These are phyloP conservation scores for Heterodera carotae DNA, from an alignment of 1,140 invertebrate species.

Conservation along the genomic window DNA sequence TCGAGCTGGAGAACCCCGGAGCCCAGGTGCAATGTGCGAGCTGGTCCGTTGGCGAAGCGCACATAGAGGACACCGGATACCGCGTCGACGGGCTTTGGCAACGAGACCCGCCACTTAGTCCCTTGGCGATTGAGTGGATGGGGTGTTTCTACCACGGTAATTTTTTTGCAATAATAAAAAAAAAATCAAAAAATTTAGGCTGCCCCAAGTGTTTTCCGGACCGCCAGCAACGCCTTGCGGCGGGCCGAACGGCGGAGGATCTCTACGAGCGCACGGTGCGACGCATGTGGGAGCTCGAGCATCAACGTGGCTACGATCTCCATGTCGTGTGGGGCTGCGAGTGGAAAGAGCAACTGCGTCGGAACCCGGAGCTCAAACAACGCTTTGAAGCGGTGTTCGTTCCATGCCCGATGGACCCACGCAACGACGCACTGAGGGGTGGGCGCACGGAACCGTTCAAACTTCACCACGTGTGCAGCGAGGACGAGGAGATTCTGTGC, in stretches of 20 bases:
- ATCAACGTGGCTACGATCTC: background rate
- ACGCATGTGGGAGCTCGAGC: background rate
- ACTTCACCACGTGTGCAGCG: background rate
- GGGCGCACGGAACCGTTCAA: background rate
- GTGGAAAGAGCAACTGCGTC: background rate
- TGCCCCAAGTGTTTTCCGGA: conserved; percentile 11
- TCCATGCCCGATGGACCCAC: background rate
- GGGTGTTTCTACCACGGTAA: conserved; percentile 26
- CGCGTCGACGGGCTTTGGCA: conserved; percentile 4
- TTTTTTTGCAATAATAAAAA: background rate
- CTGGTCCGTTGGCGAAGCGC: conserved; percentile 21
- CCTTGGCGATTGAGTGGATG: conserved; percentile 21
- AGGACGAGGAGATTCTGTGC: background rate
- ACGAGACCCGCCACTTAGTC: background rate
- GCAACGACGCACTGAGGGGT: background rate
- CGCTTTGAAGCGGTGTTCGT: conserved; percentile 5
- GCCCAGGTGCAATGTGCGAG: conserved; percentile 5
- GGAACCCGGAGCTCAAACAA: background rate
- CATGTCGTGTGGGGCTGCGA: background rate
- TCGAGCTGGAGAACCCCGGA: conserved; percentile 1
- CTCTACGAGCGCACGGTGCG: conserved; percentile 6
- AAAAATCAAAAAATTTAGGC: background rate
- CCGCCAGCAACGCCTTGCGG: background rate
- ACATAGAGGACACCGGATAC: conserved; percentile 11
- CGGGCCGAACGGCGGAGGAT: conserved; percentile 1